Percentiles rank a stretch among this genome's conserved stretches.
Conservation (phyloP, 2,888 invertebrate genomes). For the Smittia aterrima region DNA sequence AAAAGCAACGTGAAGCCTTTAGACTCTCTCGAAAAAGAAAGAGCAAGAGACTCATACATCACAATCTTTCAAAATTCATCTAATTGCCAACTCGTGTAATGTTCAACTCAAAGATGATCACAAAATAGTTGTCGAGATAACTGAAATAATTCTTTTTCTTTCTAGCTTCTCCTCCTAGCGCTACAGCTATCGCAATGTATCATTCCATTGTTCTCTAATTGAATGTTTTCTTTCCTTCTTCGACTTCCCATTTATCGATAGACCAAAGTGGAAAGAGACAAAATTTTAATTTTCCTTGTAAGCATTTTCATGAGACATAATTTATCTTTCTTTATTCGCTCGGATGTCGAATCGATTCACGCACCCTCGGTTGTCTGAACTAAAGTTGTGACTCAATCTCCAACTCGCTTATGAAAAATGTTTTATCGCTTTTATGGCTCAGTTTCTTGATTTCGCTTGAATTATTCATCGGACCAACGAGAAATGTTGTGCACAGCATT, state of each 20-base stretch:
- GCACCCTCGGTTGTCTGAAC: neutral
- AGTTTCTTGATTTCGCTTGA: too few species aligned
- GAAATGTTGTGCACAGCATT: too few species aligned
- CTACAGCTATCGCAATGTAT: conserved; percentile 1
- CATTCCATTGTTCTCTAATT: conserved; percentile 18
- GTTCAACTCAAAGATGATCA: neutral
- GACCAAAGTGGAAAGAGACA: neutral
- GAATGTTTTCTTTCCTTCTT: neutral
- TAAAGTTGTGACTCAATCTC: too few species aligned
- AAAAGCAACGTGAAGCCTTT: neutral
- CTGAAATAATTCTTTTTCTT: neutral
- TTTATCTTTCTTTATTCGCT: neutral
- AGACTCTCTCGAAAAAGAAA: too few species aligned
- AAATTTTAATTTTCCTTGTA: neutral
- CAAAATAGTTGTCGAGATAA: neutral
- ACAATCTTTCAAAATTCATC: neutral
- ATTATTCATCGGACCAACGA: too few species aligned
- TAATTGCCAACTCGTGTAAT: conserved; percentile 21
- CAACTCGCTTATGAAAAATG: too few species aligned
- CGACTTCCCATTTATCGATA: neutral
- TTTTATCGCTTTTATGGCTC: too few species aligned
- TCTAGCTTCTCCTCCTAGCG: neutral
- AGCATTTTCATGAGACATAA: neutral
- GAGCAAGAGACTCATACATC: neutral
- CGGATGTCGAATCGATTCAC: neutral